Percentiles rank a stretch among this genome's conserved stretches.
Evolutionary conservation across 2,888 invertebrate genomes (phyloP).

Genomic region (Eremobia ochroleuca): DNA sequence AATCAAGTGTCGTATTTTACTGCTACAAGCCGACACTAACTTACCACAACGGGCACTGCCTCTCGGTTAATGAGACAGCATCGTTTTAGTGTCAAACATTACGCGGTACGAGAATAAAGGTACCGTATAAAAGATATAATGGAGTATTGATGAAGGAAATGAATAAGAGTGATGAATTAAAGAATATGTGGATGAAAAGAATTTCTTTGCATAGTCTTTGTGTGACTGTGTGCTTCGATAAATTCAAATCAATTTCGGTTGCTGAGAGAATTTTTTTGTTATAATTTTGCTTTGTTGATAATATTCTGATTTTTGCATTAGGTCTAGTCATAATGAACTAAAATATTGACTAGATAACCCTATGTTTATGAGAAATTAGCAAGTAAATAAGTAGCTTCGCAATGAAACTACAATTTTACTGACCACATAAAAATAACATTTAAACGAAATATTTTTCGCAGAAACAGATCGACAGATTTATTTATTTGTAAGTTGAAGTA

Average conservation of each 20-base stretch:
- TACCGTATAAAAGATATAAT: constrained; percentile 43
- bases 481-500: constrained; percentile 37
- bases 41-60: constrained; percentile 85
- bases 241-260: not conserved
- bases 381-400: not conserved
- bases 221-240: not conserved
- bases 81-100: constrained; percentile 85
- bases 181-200: not conserved
- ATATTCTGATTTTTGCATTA: not conserved
- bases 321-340: not conserved
- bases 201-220: not conserved
- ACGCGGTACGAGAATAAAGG: constrained; percentile 74
- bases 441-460: constrained; percentile 20
- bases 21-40: constrained; percentile 82
- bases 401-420: constrained; percentile 50
- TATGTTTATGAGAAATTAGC: not conserved
- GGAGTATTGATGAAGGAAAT: constrained; percentile 39
- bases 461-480: constrained; percentile 43
- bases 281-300: not conserved
- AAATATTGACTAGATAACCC: not conserved
- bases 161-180: constrained; percentile 13
- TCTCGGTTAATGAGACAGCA: constrained; percentile 87
- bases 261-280: not conserved
- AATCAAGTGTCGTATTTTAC: constrained; percentile 87
- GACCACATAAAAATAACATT: constrained; percentile 40